Conservation (phyloP, 1,140 invertebrate genomes). For the Cotesia glomerata region DNA sequence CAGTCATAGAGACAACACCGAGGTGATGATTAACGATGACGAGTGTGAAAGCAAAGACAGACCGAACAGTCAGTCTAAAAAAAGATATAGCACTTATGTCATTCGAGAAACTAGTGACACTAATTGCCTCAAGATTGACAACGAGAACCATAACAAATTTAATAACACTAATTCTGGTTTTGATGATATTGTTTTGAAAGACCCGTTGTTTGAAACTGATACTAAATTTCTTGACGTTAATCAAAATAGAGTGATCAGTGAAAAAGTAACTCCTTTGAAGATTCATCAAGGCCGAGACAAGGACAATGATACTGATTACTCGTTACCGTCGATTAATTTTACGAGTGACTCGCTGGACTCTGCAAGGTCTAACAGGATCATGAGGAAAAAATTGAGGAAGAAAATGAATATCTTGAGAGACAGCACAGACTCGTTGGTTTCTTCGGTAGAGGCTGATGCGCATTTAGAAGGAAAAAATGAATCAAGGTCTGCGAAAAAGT, state of each 20-base stretch:
- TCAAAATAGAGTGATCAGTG: background rate
- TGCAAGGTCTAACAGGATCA: background rate
- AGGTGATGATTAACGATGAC: background rate
- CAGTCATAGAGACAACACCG: background rate
- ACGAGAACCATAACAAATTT: too few relatives aligned
- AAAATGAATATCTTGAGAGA: constrained; percentile 41
- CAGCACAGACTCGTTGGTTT: constrained; percentile 44
- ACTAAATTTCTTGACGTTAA: background rate
- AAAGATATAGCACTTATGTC: constrained; percentile 32
- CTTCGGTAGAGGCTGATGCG: constrained; percentile 34
- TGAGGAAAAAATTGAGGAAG: constrained; percentile 32
- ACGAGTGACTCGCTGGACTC: constrained; percentile 24
- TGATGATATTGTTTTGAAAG: background rate
- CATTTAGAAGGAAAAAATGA: background rate
- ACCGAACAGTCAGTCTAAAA: background rate
- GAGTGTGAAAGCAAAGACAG: background rate
- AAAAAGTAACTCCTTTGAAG: background rate
- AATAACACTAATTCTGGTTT: too few relatives aligned
- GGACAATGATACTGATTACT: background rate
- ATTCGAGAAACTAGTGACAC: constrained; percentile 12
- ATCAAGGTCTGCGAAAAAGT: background rate
- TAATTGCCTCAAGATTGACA: background rate
- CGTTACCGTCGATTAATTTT: background rate
- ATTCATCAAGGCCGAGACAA: background rate
- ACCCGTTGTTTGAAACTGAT: background rate